A percentile compares a stretch with the other conserved stretches of the same genome.
Evolutionary conservation across 1,140 invertebrate species (phyloP).

Genomic region (Mercenaria mercenaria): DNA sequence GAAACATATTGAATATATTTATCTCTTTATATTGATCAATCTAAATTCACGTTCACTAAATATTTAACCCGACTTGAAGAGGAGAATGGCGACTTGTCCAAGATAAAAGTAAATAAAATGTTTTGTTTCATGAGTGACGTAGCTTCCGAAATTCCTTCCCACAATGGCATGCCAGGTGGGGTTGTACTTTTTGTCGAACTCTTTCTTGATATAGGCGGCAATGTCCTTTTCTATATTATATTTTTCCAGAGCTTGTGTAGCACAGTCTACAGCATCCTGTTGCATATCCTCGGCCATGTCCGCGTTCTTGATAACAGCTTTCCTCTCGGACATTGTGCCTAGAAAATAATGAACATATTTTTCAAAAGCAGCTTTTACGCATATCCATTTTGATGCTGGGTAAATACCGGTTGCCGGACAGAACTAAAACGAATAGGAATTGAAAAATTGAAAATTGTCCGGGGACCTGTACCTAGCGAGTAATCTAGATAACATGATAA

Average conservation of each 20-base stretch:
- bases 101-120: slow-evolving; percentile 79
- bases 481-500: too few relatives aligned
- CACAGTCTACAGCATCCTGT: slow-evolving; percentile 99
- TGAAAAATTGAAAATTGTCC: too few relatives aligned
- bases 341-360: slow-evolving; percentile 49
- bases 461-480: too few relatives aligned
- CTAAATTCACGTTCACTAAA: too few relatives aligned
- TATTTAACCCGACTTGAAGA: slow-evolving; percentile 84
- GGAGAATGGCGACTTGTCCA: slow-evolving; percentile 11
- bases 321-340: slow-evolving; percentile 95
- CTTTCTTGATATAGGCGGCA: slow-evolving; percentile 98
- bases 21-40: too few relatives aligned
- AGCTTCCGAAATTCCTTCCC: slow-evolving; percentile 97
- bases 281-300: slow-evolving; percentile 99
- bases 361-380: background rate
- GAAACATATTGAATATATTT: too few relatives aligned
- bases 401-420: background rate
- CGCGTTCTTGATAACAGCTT: slow-evolving; percentile 99
- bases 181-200: slow-evolving; percentile 94
- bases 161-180: slow-evolving; percentile 98
- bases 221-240: slow-evolving; percentile 99
- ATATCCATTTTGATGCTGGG: background rate
- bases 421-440: too few relatives aligned
- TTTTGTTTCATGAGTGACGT: slow-evolving; percentile 98
- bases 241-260: slow-evolving; percentile 98